Base-by-base conservation (phyloP, 2,888 invertebrate genomes). In the Chironomus riparius region DNA sequence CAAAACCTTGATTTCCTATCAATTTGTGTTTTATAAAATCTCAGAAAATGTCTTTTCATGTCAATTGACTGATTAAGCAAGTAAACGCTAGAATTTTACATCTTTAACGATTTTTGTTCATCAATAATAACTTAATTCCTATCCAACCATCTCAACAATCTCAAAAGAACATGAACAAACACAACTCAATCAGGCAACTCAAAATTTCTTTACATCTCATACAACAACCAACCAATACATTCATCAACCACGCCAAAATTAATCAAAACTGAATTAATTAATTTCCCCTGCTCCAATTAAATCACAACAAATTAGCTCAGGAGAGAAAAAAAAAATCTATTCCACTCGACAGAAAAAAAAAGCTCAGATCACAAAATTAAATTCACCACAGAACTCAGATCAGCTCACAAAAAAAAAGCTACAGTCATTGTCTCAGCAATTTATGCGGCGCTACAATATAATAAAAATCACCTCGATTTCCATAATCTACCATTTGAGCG, bases 271-370 rank as follows among this genome's bases (percentile, higher is more conserved):
- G 47, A 65, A 24, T 61, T 7, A 65, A 65, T 65, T 65, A 65
- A 56, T 65, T 65, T 65, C 65, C 21, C 13, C 65, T 65, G 65
- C 65, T 65, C 65, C 65, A 65, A 22, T 65, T 65, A 65, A 65
- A 61, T 13, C n/a, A 22, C 21, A 24, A 2, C n/a, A 76, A 24
- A 38, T 68, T 28, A 47, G 47, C 22, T 38, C 38, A 38, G 38
- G 38, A 38, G n/a, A 28, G n/a, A n/a, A n/a, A 68, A 76, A 68
- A 76, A 62, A 48, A 62, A 38, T 62, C 28, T 68, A 68, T 48
- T 47, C 48, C 15, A 47, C 38, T 38, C 10, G 38, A 10, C 38
- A 38, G 28, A 65, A 18, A 22, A 18, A 73, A 47, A 65, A 73
- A 28, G 21, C 13, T 65, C 18, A 48, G 38, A 22, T 6, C 13